Evolutionary conservation across 2,113 vertebrate genomes (phyloP).

Genomic region (Cichladusa arquata): DNA sequence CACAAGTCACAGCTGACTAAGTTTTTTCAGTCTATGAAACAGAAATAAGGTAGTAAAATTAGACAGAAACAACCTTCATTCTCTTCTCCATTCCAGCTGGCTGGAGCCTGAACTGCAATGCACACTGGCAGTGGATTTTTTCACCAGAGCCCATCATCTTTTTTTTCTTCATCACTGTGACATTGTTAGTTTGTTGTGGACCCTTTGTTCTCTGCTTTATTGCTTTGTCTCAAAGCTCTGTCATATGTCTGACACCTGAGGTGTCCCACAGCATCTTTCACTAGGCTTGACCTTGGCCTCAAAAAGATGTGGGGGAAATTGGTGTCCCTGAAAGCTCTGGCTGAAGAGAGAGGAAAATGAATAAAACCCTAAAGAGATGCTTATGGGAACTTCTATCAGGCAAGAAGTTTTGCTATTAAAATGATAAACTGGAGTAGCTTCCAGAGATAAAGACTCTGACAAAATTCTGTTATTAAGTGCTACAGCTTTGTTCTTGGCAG

Average conservation of each 20-base stretch:
- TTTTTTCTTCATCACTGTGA: background rate
- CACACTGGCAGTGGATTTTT: background rate
- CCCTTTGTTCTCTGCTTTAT: background rate
- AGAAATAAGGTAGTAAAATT: background rate
- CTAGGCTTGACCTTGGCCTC: slow-evolving; percentile 6
- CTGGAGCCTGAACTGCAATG: background rate
- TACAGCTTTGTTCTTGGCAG: background rate
- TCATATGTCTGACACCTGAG: background rate
- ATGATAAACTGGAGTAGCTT: background rate
- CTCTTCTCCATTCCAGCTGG: background rate
- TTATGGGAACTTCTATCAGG: background rate
- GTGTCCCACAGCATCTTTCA: background rate
- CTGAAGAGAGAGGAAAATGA: background rate
- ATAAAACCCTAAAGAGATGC: background rate
- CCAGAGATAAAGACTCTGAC: background rate
- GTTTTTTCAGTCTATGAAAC: background rate
- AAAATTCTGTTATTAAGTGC: background rate
- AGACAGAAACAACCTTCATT: background rate
- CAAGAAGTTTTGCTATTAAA: slow-evolving; percentile 3
- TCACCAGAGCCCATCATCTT: background rate
- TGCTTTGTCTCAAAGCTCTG: background rate
- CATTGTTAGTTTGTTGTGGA: background rate
- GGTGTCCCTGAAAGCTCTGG: background rate
- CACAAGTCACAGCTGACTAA: background rate
- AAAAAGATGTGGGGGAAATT: background rate